These are phyloP conservation scores for Helicoverpa zea DNA, from an alignment of 1,140 invertebrate species.

Conservation along the genomic window DNA sequence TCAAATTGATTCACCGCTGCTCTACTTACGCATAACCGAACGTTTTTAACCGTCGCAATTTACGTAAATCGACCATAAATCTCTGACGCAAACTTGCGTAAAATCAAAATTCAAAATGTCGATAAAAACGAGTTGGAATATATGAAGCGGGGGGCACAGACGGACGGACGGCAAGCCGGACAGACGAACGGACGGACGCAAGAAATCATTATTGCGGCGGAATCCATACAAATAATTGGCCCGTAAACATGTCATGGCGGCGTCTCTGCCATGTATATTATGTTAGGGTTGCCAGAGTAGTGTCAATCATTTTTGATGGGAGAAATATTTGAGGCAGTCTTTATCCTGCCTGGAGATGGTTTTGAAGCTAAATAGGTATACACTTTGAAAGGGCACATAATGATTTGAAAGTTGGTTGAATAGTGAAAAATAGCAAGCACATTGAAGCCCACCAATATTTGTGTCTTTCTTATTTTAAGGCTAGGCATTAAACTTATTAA, in stretches of 20 bases:
- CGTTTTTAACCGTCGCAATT: slow-evolving; percentile 32
- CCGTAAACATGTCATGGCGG: slow-evolving; percentile 86
- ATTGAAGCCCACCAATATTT: too few relatives aligned
- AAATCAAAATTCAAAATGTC: slow-evolving; percentile 72
- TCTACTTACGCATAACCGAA: slow-evolving; percentile 39
- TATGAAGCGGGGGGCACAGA: slow-evolving; percentile 61
- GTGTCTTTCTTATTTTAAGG: too few relatives aligned
- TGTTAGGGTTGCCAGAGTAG: slow-evolving; percentile 68
- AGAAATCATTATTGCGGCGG: slow-evolving; percentile 85
- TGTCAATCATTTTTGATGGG: not conserved
- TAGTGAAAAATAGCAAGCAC: too few relatives aligned
- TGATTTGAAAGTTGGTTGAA: too few relatives aligned
- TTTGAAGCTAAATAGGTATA: too few relatives aligned
- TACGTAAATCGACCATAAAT: slow-evolving; percentile 62
- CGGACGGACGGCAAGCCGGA: slow-evolving; percentile 42
- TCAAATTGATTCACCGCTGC: slow-evolving; percentile 15
- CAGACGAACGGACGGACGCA: slow-evolving; percentile 70
- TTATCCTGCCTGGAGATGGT: too few relatives aligned
- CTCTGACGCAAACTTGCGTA: slow-evolving; percentile 63
- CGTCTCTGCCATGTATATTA: slow-evolving; percentile 84
- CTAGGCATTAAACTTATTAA: too few relatives aligned
- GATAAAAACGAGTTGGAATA: slow-evolving; percentile 69
- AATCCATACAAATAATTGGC: slow-evolving; percentile 87
- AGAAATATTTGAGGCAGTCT: too few relatives aligned
- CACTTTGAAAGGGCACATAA: too few relatives aligned